phyloP scores from a whole-genome alignment of 2,888 invertebrate species.

The Venustoraphidia nigricollis region DNA sequence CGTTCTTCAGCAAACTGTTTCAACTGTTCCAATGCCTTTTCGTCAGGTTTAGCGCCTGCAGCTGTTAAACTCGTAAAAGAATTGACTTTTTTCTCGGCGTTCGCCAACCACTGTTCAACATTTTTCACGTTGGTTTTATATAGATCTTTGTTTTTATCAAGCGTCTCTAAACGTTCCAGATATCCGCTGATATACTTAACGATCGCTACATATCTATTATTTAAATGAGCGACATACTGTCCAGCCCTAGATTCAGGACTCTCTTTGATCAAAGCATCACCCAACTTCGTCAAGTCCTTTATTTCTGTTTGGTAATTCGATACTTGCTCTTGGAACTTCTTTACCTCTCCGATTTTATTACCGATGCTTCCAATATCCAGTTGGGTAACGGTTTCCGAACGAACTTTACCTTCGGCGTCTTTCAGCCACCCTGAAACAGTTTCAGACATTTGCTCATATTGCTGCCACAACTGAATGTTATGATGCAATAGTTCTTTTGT shows the following conservation, averaged over 20 bases:
- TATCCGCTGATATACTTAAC: conserved; percentile 54
- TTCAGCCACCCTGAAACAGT: conserved; percentile 61
- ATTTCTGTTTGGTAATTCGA: conserved; percentile 48
- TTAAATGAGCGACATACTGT: conserved; percentile 66
- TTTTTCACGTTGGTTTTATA: conserved; percentile 50
- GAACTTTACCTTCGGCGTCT: conserved; percentile 59
- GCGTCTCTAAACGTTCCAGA: conserved; percentile 52
- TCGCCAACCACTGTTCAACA: conserved; percentile 64
- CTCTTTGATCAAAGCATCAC: conserved; percentile 54
- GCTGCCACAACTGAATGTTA: conserved; percentile 61
- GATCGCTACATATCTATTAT: conserved; percentile 58
- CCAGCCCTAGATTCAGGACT: conserved; percentile 72
- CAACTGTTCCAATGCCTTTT: conserved; percentile 59
- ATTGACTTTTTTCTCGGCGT: conserved; percentile 59
- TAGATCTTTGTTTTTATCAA: conserved; percentile 52
- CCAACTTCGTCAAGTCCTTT: conserved; percentile 46
- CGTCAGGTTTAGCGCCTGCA: conserved; percentile 54
- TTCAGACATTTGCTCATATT: conserved; percentile 65
- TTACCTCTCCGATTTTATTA: conserved; percentile 50
- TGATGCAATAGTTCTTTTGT: conserved; percentile 52
- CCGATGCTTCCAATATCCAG: conserved; percentile 52
- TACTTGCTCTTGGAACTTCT: conserved; percentile 45
- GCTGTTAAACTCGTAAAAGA: conserved; percentile 58
- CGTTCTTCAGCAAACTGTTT: conserved; percentile 57
- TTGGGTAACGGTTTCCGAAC: conserved; percentile 56